Percentiles rank a stretch among this genome's conserved stretches.
Evolutionary conservation across 2,888 invertebrate genomes (phyloP).

Genomic region (Nebria salina): DNA sequence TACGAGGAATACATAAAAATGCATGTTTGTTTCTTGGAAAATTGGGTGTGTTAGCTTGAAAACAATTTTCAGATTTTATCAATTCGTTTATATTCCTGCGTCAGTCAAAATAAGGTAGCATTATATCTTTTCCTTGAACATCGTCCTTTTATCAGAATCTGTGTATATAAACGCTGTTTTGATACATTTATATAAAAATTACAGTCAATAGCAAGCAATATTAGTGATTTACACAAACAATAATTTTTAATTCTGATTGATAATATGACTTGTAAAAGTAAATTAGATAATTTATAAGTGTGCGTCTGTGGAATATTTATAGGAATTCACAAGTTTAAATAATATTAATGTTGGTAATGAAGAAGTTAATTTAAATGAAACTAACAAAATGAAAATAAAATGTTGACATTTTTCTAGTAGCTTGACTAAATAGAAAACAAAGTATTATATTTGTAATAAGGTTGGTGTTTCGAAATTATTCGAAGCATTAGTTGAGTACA

Average conservation of each 20-base stretch:
- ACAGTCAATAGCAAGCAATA: too few relatives aligned
- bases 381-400: neutral
- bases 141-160: neutral
- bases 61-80: neutral
- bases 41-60: conserved; percentile 7
- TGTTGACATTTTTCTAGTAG: conserved; percentile 6
- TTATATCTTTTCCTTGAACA: neutral
- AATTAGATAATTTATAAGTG: too few relatives aligned
- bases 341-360: too few relatives aligned
- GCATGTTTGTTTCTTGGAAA: conserved; percentile 2
- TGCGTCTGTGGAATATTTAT: too few relatives aligned
- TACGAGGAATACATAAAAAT: conserved; percentile 1
- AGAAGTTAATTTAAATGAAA: neutral
- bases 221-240: too few relatives aligned
- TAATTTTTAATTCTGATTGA: too few relatives aligned
- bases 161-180: neutral
- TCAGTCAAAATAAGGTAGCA: neutral
- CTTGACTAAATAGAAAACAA: neutral
- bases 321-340: too few relatives aligned
- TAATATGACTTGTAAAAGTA: too few relatives aligned
- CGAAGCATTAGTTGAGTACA: conserved; percentile 23
- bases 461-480: conserved; percentile 6
- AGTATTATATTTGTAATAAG: conserved; percentile 6
- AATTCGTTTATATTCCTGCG: neutral
- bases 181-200: too few relatives aligned